phyloP scores from a whole-genome alignment of 2,797 vertebrate species.

The Tamandua tetradactyla region DNA sequence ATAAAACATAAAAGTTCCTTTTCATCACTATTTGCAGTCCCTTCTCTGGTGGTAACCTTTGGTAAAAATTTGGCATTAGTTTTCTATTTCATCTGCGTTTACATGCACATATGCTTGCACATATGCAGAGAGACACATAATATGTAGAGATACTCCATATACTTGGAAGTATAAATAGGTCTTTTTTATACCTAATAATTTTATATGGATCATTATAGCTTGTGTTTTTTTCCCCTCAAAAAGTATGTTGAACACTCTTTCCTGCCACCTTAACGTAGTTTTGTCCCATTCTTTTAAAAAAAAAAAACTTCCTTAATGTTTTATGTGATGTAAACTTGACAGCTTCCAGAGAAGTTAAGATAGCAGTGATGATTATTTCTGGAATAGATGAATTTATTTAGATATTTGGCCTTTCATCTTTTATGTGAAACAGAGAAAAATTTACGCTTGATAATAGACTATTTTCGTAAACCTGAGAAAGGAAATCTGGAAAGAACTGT shows the following conservation, averaged over 20 bases:
- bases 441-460: not conserved
- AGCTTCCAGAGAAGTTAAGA: slow-evolving; percentile 6
- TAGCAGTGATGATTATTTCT: slow-evolving; percentile 52
- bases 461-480: slow-evolving; percentile 25
- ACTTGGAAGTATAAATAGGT: accelerated
- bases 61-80: not conserved
- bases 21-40: not conserved
- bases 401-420: slow-evolving; percentile 16
- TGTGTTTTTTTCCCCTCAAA: not conserved
- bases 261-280: not conserved
- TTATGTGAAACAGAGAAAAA: slow-evolving; percentile 41
- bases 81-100: not conserved
- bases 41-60: not conserved
- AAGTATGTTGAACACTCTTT: not conserved
- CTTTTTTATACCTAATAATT: not conserved
- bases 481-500: not conserved
- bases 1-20: not conserved
- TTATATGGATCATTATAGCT: not conserved
- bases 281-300: not conserved
- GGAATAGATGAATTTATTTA: slow-evolving; percentile 18
- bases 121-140: not conserved
- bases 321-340: not conserved
- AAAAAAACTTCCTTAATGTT: slow-evolving; percentile 38
- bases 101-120: too few relatives aligned
- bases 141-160: not conserved